Evolutionary conservation across 2,113 vertebrate species (phyloP).

Genomic region (Mus spicilegus): DNA sequence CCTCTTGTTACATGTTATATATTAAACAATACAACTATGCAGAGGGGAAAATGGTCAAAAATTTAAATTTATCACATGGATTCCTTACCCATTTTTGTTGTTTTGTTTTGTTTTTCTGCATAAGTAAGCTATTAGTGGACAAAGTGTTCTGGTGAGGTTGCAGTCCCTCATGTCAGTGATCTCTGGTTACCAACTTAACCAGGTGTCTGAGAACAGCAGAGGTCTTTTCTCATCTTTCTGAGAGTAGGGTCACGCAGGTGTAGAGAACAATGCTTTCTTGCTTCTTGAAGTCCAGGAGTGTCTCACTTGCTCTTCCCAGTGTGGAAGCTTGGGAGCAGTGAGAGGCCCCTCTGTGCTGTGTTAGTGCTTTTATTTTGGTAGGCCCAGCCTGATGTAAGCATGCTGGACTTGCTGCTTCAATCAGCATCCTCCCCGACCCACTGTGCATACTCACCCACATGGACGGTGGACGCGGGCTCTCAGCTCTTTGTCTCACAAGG

Average conservation of each 20-base stretch:
- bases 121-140: neutral
- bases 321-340: neutral
- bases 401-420: too few relatives aligned
- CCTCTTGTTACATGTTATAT: neutral
- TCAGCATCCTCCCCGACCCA: accelerated
- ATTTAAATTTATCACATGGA: neutral
- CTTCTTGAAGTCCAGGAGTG: too few relatives aligned
- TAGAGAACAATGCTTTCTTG: neutral
- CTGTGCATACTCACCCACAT: accelerated
- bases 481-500: neutral
- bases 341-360: neutral
- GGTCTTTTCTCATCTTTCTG: neutral
- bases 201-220: neutral
- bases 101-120: neutral
- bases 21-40: neutral
- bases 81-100: neutral
- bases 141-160: neutral
- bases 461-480: neutral
- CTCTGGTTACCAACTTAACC: neutral
- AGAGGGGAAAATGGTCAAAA: neutral
- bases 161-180: neutral
- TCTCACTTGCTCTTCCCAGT: neutral
- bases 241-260: neutral
- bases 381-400: neutral
- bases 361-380: neutral